Evolutionary conservation across 2,113 vertebrate species (phyloP).

Genomic region (Hiodon alosoides): DNA sequence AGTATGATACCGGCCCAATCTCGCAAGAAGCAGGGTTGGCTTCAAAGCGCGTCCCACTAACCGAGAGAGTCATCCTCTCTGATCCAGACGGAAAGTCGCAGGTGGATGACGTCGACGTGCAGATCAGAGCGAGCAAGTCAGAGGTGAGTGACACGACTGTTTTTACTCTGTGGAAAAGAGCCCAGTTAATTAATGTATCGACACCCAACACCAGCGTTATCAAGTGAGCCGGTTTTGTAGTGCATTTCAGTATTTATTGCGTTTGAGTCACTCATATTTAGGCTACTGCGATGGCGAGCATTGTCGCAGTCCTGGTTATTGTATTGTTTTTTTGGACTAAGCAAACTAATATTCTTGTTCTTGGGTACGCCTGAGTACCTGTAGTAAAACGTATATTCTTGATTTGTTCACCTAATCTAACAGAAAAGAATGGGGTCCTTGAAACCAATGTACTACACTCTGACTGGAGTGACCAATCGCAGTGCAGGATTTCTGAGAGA

Average conservation of each 20-base stretch:
- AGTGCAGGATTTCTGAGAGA: slow-evolving; percentile 64
- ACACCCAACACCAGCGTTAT: no score
- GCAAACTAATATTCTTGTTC: slow-evolving; percentile 50
- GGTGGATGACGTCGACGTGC: slow-evolving; percentile 80
- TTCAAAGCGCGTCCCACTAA: slow-evolving; percentile 16
- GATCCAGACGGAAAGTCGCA: slow-evolving; percentile 53
- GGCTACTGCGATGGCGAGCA: slow-evolving; percentile 19
- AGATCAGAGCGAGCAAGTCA: slow-evolving; percentile 91
- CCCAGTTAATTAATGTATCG: not conserved
- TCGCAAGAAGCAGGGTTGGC: slow-evolving; percentile 21
- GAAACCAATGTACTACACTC: slow-evolving; percentile 40
- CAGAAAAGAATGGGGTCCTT: slow-evolving; percentile 55
- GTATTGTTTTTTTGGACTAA: slow-evolving; percentile 30
- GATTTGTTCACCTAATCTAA: slow-evolving; percentile 54
- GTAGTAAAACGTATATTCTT: slow-evolving; percentile 41
- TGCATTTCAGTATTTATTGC: not conserved
- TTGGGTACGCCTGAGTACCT: slow-evolving; percentile 50
- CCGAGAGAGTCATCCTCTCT: slow-evolving; percentile 41
- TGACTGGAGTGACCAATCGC: slow-evolving; percentile 47
- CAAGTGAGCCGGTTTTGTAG: no score
- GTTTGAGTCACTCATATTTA: not conserved
- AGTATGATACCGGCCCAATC: slow-evolving; percentile 25
- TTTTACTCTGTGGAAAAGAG: not conserved
- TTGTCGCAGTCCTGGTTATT: not conserved
- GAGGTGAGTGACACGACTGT: slow-evolving; percentile 69